These are phyloP conservation scores for Grallaria varia DNA, from an alignment of 2,113 vertebrate genomes.

Conservation along the genomic window DNA sequence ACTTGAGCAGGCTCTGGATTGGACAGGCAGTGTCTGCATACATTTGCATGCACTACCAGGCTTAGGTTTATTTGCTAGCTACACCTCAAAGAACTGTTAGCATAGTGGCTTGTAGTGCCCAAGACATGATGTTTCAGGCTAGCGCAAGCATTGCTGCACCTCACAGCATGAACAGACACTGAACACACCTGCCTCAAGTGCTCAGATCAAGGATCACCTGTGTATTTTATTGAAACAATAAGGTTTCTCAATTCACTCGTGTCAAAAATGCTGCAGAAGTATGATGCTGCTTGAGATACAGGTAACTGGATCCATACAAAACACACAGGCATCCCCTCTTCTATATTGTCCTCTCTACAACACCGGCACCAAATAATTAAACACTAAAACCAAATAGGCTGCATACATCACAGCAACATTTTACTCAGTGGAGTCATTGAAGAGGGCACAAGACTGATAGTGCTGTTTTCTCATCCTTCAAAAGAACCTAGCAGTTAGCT, in stretches of 20 bases:
- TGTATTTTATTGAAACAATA: neutral
- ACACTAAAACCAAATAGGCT: neutral
- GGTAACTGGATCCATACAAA: neutral
- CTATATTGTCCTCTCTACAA: neutral
- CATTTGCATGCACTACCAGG: neutral
- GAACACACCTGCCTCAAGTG: neutral
- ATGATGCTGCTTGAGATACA: neutral
- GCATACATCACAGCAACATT: neutral
- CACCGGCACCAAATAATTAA: accelerated
- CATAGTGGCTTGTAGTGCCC: neutral
- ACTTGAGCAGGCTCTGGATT: neutral
- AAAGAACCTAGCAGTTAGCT: neutral
- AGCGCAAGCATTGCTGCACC: neutral
- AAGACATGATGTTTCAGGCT: neutral
- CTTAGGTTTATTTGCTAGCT: neutral
- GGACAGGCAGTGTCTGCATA: neutral
- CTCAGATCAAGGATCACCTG: neutral
- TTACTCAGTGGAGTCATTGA: neutral
- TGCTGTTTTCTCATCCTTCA: neutral
- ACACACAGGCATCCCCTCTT: neutral
- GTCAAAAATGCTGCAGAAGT: neutral
- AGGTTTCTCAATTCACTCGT: neutral
- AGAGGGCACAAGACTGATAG: neutral
- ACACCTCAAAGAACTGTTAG: too few relatives aligned
- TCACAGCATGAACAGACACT: neutral